These are phyloP conservation scores for Danaus melanippus DNA, from an alignment of 1,140 invertebrate species.

Conservation along the genomic window DNA sequence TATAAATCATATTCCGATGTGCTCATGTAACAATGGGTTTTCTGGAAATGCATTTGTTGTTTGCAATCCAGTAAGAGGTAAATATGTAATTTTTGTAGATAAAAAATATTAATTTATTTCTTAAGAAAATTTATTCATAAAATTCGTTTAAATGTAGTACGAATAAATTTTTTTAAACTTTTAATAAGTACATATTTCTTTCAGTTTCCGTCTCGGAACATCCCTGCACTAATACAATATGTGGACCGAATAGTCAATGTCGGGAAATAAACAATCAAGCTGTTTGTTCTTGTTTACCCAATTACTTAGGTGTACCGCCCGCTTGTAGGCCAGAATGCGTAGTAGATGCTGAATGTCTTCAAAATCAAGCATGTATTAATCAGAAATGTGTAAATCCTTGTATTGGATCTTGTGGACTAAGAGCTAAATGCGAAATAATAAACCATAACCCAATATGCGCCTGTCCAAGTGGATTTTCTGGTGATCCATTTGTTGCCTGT, in stretches of 20 bases:
- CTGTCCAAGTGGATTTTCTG: slow-evolving; percentile 72
- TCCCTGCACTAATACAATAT: slow-evolving; percentile 83
- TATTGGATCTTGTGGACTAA: slow-evolving; percentile 81
- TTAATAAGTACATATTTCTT: slow-evolving; percentile 11
- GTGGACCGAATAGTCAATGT: slow-evolving; percentile 85
- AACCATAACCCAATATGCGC: slow-evolving; percentile 79
- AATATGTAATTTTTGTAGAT: slow-evolving; percentile 8
- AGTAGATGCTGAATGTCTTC: slow-evolving; percentile 81
- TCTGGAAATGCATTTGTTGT: slow-evolving; percentile 79
- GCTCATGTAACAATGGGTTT: slow-evolving; percentile 78
- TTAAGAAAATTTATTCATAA: no score
- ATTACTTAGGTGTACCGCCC: slow-evolving; percentile 83
- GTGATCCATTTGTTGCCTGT: slow-evolving; percentile 76
- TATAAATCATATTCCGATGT: slow-evolving; percentile 84
- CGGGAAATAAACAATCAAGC: slow-evolving; percentile 78
- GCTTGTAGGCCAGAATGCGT: slow-evolving; percentile 86
- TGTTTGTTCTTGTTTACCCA: slow-evolving; percentile 82
- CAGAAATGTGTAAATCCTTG: slow-evolving; percentile 88
- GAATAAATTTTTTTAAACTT: no score
- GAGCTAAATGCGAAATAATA: slow-evolving; percentile 82
- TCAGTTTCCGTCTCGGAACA: slow-evolving; percentile 52
- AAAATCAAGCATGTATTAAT: slow-evolving; percentile 82
- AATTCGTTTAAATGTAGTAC: no score
- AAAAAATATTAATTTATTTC: not conserved
- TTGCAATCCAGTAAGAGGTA: slow-evolving; percentile 72